These are phyloP conservation scores for Rotaria sp. DNA, from an alignment of 2,888 invertebrate species.

Conservation along the genomic window DNA sequence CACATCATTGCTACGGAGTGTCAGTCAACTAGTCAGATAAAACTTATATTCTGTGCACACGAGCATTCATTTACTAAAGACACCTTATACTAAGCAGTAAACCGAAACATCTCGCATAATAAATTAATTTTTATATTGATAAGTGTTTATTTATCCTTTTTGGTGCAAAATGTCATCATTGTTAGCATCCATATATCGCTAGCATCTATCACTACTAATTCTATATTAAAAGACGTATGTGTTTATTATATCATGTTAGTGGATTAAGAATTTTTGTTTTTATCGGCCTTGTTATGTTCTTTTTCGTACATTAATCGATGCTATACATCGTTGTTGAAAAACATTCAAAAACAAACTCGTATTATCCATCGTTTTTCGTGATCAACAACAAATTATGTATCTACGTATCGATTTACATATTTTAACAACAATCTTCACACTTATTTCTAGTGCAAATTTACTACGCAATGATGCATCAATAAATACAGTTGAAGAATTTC, in stretches of 20 bases:
- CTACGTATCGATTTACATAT: not conserved
- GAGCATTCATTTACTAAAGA: not conserved
- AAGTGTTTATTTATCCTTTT: not conserved
- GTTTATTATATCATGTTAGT: not conserved
- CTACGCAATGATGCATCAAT: not conserved
- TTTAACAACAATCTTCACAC: constrained; percentile 32
- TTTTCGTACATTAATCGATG: not conserved
- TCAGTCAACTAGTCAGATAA: not conserved
- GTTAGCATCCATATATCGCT: not conserved
- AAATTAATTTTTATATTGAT: not conserved
- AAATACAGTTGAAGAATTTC: constrained; percentile 40
- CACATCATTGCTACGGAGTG: not conserved
- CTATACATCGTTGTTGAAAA: not conserved
- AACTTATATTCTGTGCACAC: not conserved
- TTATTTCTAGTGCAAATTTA: constrained; percentile 30
- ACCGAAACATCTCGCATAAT: not conserved
- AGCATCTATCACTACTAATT: not conserved
- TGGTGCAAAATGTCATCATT: not conserved
- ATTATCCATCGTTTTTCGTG: not conserved
- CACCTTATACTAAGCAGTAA: not conserved
- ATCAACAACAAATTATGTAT: not conserved
- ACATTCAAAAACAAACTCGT: not conserved
- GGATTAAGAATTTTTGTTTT: not conserved
- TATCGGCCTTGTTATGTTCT: not conserved
- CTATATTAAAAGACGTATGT: not conserved